Conservation (phyloP, 2,113 vertebrate species). For the Odontesthes bonariensis region DNA sequence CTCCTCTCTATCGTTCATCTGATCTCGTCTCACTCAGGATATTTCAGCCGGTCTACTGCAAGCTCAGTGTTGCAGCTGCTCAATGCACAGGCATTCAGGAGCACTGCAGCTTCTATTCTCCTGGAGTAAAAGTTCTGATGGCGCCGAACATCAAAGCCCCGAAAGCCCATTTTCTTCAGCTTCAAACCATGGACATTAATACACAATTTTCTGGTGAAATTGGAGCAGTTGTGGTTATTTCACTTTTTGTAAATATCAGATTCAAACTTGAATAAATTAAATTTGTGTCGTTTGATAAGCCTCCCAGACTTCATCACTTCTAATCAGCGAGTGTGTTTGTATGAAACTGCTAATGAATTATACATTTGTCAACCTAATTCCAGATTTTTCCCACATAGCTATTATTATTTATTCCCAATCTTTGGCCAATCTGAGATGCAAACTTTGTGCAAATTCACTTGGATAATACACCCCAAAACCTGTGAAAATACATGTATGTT, state of each 20-base stretch:
- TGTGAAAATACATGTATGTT: no score
- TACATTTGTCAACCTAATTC: neutral
- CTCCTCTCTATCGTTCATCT: conserved; percentile 44
- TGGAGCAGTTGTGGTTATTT: neutral
- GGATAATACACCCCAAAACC: no score
- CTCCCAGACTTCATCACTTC: neutral
- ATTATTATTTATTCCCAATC: neutral
- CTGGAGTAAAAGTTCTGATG: conserved; percentile 1
- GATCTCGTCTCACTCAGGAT: conserved; percentile 55
- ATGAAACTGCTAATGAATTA: neutral
- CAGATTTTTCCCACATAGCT: conserved; percentile 1
- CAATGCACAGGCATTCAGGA: neutral
- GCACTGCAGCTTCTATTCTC: conserved; percentile 3
- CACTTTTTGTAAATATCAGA: neutral
- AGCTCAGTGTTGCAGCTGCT: conserved; percentile 13
- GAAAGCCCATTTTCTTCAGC: conserved; percentile 1
- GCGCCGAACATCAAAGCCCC: neutral
- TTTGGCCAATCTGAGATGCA: neutral
- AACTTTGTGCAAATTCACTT: neutral
- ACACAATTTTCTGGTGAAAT: neutral
- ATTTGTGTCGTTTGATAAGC: neutral
- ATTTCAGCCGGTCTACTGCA: conserved; percentile 33
- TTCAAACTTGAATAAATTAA: neutral
- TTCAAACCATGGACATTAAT: neutral
- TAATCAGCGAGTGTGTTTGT: neutral